Conservation (phyloP, 1,140 invertebrate species). For the Ephestia elutella region DNA sequence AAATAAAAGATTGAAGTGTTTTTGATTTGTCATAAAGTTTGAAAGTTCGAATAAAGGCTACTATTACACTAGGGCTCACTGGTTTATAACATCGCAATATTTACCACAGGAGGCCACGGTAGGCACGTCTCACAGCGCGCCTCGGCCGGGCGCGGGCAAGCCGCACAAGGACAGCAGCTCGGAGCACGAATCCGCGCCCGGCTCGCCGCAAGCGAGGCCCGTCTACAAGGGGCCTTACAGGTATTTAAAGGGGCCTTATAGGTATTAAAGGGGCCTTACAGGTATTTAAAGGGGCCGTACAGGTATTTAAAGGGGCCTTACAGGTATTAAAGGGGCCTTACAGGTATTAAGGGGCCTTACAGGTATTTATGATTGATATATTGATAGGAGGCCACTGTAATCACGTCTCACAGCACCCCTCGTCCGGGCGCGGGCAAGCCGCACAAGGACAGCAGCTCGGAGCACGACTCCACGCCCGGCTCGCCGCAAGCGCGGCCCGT, state of each 20-base stretch:
- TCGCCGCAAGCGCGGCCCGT: constrained; percentile 23
- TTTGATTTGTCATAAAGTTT: too few species aligned
- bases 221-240: constrained; percentile 47
- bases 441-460: constrained; percentile 20
- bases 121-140: too few species aligned
- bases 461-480: constrained; percentile 19
- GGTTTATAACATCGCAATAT: too few species aligned
- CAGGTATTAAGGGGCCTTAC: too few species aligned
- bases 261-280: neutral
- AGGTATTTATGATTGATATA: too few species aligned
- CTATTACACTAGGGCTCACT: too few species aligned
- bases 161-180: constrained; percentile 20
- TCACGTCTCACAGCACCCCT: too few species aligned
- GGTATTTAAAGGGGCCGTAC: too few species aligned
- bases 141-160: neutral
- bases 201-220: constrained; percentile 22
- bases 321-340: neutral
- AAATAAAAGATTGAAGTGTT: too few species aligned
- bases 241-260: constrained; percentile 22
- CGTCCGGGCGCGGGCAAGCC: constrained; percentile 4
- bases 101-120: constrained; percentile 11
- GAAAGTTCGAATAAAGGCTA: too few species aligned
- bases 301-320: neutral
- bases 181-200: constrained; percentile 19
- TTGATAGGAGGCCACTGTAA: constrained; percentile 9